Conservation (phyloP, 1,140 invertebrate species). For the Idris sp. region DNA sequence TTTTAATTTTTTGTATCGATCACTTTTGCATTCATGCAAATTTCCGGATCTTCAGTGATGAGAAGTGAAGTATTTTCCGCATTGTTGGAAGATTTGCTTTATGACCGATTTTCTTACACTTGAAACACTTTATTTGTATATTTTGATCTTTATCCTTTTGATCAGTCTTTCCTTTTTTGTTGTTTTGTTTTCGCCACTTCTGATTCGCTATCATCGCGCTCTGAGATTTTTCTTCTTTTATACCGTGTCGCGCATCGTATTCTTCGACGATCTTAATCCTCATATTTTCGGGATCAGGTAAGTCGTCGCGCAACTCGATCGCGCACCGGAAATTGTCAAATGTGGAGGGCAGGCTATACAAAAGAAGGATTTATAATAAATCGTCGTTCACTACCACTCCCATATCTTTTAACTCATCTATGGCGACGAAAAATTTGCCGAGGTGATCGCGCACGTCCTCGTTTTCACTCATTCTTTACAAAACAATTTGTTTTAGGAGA, state of each 20-base stretch:
- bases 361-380: neutral
- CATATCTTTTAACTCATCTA: neutral
- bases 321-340: too few species aligned
- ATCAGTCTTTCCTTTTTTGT: neutral
- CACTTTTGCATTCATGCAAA: neutral
- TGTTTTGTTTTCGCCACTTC: neutral
- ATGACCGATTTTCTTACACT: neutral
- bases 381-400: neutral
- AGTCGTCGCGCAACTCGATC: neutral
- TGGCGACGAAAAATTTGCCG: neutral
- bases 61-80: neutral
- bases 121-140: neutral
- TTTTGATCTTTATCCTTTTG: neutral
- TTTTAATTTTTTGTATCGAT: neutral
- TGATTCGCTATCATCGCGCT: neutral
- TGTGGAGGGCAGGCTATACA: neutral
- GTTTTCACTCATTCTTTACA: neutral
- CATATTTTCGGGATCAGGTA: neutral
- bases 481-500: neutral
- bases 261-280: neutral
- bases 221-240: neutral
- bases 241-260: constrained; percentile 1
- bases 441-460: neutral
- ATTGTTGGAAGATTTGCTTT: neutral
- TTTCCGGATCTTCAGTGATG: neutral